Base-by-base conservation (phyloP, 2,888 invertebrate species). In the Rhabditoides inermis region DNA sequence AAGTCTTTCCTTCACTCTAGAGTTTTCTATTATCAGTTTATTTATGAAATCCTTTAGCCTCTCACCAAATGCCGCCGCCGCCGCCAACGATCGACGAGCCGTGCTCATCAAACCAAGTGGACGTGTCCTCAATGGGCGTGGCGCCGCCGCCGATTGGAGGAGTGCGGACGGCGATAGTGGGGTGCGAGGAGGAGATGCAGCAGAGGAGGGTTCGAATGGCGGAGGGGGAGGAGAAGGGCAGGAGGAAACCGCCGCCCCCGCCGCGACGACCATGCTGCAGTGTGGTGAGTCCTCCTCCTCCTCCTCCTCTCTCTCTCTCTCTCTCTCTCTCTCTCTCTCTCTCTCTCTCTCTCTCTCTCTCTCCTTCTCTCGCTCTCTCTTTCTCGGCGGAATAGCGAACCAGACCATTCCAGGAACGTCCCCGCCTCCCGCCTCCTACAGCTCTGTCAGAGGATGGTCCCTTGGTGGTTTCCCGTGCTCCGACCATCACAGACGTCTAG, bases 401-500 rank as follows among this genome's bases (percentile, higher is more conserved):
- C n/a, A n/a, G n/a, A n/a, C n/a, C n/a, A n/a, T n/a, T n/a, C n/a
- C n/a, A n/a, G n/a, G n/a, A n/a, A n/a, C n/a, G n/a, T n/a, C n/a
- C n/a, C n/a, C n/a, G n/a, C 7, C 58, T 68, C 49, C 65, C 67
- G 15, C 63, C 63, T 15, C 65, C 67, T 18, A 63, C 60, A 59
- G 53, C 58, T 6, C 47, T 67, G 2, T 49, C 56, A 10, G 67
- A 65, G 52, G 61, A 62, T 42, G 67, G 67, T 1, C 68, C 68
- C 2, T 51, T 68, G 3, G 68, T 68, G 22, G 56, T 68, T 46
- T 57, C 65, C 22, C 58, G 63, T 26, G 61, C 62, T 4, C 65
- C 65, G 20, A 68, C 68, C 22, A 61, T 68, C 18, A 68, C 68
- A 30, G 68, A 68, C 53, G 68, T 68, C 46, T 68, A 51, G n/a